These are phyloP conservation scores for Brenthis hecate DNA, from an alignment of 2,888 invertebrate species.

Conservation along the genomic window DNA sequence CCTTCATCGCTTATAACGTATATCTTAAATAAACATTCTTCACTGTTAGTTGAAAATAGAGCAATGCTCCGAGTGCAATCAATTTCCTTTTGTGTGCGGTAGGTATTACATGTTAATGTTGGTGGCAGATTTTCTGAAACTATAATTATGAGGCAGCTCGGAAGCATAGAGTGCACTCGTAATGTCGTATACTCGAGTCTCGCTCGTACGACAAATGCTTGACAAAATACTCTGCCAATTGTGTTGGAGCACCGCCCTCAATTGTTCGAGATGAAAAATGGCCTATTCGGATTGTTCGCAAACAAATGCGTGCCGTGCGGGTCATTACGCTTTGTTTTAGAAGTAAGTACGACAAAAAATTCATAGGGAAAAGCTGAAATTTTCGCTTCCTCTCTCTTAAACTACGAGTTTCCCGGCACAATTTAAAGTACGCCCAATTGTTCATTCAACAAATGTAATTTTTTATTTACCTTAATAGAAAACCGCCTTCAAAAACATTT, in stretches of 20 bases:
- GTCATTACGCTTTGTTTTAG: constrained; percentile 82
- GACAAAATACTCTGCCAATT: constrained; percentile 81
- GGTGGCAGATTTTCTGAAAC: constrained; percentile 27
- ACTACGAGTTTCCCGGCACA: constrained; percentile 23
- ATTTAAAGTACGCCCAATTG: constrained; percentile 59
- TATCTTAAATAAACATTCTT: background rate
- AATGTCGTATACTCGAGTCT: constrained; percentile 62
- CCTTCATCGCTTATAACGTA: background rate
- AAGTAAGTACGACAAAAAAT: constrained; percentile 77
- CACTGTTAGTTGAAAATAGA: constrained; percentile 2
- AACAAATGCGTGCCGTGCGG: constrained; percentile 81
- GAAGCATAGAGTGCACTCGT: constrained; percentile 69
- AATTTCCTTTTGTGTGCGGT: background rate
- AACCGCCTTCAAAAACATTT: constrained; percentile 20
- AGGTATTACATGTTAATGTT: constrained; percentile 20
- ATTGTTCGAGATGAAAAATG: constrained; percentile 82
- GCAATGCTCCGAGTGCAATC: constrained; percentile 2
- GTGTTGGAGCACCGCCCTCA: constrained; percentile 78
- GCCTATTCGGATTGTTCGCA: constrained; percentile 79
- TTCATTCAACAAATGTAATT: constrained; percentile 57
- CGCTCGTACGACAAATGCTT: constrained; percentile 74
- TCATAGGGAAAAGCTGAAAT: constrained; percentile 68
- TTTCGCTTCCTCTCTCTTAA: constrained; percentile 70
- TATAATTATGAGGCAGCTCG: constrained; percentile 38
- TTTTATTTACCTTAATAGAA: constrained; percentile 45